Conservation (phyloP, 2,888 invertebrate species). For the Cataglyphis albicans region DNA sequence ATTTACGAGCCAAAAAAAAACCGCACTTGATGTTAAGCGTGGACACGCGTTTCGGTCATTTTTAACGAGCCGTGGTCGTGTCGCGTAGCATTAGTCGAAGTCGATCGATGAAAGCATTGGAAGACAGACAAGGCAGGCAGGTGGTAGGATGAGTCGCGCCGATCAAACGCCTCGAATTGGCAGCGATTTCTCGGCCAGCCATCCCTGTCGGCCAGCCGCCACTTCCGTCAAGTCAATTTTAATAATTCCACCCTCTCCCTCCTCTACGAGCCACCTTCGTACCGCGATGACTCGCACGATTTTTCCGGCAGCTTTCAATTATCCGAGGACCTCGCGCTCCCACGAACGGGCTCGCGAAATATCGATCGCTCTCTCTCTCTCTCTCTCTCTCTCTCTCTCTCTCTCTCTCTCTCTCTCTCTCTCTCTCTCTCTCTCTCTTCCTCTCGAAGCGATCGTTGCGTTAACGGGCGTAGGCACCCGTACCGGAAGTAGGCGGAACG, state of each 20-base stretch:
- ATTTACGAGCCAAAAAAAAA: not conserved
- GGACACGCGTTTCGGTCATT: conserved; percentile 24
- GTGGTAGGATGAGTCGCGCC: conserved; percentile 79
- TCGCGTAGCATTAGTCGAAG: conserved; percentile 24
- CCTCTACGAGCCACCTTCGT: conserved; percentile 53
- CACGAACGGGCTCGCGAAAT: conserved; percentile 68
- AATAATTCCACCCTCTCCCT: conserved; percentile 73
- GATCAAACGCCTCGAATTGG: conserved; percentile 80
- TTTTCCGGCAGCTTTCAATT: conserved; percentile 79
- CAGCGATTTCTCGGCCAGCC: conserved; percentile 77
- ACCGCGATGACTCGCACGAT: conserved; percentile 78
- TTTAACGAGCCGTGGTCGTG: conserved; percentile 41
- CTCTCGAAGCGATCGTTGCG: conserved; percentile 16
- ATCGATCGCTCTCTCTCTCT: conserved; percentile 65
- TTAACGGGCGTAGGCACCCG: conserved; percentile 28
- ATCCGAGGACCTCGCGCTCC: conserved; percentile 71
- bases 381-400: not conserved
- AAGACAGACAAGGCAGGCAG: conserved; percentile 70
- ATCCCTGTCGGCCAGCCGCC: conserved; percentile 37
- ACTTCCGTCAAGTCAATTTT: conserved; percentile 78
- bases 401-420: not conserved
- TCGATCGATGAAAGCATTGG: conserved; percentile 65
- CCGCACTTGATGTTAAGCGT: conserved; percentile 1
- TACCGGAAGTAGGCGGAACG: conserved; percentile 64
- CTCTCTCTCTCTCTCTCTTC: not conserved